These are phyloP conservation scores for Asarcornis scutulata DNA, from an alignment of 2,113 vertebrate genomes.

Conservation along the genomic window DNA sequence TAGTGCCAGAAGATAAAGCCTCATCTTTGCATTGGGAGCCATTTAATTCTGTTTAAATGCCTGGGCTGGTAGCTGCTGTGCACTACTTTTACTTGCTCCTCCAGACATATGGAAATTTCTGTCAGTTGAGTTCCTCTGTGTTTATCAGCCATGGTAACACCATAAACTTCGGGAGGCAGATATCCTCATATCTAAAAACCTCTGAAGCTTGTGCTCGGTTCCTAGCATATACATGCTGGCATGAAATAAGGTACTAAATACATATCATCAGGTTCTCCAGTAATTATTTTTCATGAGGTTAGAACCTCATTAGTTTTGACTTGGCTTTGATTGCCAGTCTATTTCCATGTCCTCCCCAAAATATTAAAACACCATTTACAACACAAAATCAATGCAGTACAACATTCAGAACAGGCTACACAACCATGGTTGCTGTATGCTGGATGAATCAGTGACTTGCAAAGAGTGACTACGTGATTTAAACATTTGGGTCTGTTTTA, in stretches of 20 bases:
- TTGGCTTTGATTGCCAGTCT: neutral
- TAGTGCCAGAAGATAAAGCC: neutral
- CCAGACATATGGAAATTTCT: neutral
- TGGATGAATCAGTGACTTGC: neutral
- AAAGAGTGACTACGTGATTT: neutral
- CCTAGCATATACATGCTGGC: neutral
- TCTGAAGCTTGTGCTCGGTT: neutral
- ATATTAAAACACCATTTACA: neutral
- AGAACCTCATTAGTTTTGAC: neutral
- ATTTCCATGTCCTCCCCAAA: neutral
- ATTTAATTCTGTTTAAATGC: neutral
- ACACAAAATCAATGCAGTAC: neutral
- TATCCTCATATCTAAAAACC: neutral
- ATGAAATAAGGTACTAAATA: neutral
- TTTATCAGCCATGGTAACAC: neutral
- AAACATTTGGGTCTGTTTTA: neutral
- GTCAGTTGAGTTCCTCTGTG: neutral
- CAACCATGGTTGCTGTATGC: neutral
- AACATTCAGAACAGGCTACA: neutral
- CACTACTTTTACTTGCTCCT: neutral
- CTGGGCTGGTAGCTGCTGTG: neutral
- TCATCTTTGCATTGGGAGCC: neutral
- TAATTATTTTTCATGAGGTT: neutral
- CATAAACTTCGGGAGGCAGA: neutral
- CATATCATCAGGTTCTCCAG: neutral